Percentiles rank a stretch among this genome's conserved stretches.
Evolutionary conservation across 2,797 vertebrate genomes (phyloP).

Genomic region (Micropoecilia bifurca): DNA sequence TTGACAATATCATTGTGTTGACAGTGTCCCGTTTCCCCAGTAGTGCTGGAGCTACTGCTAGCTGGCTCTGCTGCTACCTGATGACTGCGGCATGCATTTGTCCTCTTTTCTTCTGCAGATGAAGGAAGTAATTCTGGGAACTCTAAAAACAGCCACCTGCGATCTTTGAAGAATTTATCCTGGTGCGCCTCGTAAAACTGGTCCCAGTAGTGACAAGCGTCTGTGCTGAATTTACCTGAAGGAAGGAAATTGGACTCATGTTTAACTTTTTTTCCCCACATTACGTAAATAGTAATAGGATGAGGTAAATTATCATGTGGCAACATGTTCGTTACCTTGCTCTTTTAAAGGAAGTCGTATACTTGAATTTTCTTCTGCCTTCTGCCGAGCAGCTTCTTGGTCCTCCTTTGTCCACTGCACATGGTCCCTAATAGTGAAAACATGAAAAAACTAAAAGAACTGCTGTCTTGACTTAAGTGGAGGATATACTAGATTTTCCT

Average conservation of each 20-base stretch:
- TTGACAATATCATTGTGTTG: constrained; percentile 23
- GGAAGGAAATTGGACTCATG: constrained; percentile 8
- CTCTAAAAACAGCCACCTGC: constrained; percentile 88
- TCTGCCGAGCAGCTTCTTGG: constrained; percentile 81
- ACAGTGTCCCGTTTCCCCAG: constrained; percentile 15
- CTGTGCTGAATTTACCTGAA: constrained; percentile 86
- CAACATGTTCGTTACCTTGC: constrained; percentile 77
- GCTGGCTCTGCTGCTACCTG: constrained; percentile 1
- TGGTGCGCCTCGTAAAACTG: constrained; percentile 90
- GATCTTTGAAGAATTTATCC: constrained; percentile 94
- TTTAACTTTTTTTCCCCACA: constrained; percentile 1
- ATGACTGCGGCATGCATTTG: constrained; percentile 16
- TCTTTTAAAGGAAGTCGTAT: constrained; percentile 80
- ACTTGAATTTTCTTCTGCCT: constrained; percentile 86
- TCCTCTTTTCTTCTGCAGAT: constrained; percentile 28
- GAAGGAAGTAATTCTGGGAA: constrained; percentile 92
- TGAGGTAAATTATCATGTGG: background rate
- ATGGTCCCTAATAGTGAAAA: constrained; percentile 86
- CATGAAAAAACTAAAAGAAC: constrained; percentile 12
- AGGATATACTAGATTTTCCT: background rate
- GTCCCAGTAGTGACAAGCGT: constrained; percentile 90
- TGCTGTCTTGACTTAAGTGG: background rate
- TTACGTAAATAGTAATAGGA: background rate
- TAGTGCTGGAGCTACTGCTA: constrained; percentile 14
- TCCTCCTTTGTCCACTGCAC: constrained; percentile 92